Percentiles rank a stretch among this genome's conserved stretches.
Evolutionary conservation across 2,113 vertebrate genomes (phyloP).

Genomic region (Haemorhous mexicanus): DNA sequence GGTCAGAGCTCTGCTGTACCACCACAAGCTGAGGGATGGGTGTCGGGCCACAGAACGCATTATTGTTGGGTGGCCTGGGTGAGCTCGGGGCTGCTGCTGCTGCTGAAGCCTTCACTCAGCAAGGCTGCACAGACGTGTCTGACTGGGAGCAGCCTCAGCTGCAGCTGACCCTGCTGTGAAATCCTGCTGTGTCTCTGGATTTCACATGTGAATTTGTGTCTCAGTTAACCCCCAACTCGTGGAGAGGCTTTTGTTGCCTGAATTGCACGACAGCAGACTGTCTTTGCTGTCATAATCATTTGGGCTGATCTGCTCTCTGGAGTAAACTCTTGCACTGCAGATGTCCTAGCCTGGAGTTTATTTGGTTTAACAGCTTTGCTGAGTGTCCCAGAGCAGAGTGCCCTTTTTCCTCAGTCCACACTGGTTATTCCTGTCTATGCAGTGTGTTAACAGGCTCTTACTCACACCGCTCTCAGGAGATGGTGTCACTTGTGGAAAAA

Average conservation of each 20-base stretch:
- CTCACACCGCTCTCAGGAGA: fast-evolving
- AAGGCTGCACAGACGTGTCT: background rate
- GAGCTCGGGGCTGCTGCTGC: fast-evolving
- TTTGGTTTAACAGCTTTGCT: background rate
- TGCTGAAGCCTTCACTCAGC: fast-evolving
- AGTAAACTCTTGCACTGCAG: background rate
- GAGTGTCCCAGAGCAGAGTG: background rate
- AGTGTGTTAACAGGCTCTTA: background rate
- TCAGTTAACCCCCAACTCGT: background rate
- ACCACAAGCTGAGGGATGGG: background rate
- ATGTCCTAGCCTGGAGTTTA: too few species aligned
- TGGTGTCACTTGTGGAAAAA: background rate
- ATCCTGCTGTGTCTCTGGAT: background rate
- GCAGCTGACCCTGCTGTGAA: background rate
- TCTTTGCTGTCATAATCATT: background rate
- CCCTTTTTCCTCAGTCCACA: fast-evolving
- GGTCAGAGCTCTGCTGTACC: background rate
- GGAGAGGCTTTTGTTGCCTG: background rate
- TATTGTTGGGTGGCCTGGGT: fast-evolving
- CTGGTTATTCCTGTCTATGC: background rate
- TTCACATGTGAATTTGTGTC: background rate
- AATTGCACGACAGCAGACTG: fast-evolving
- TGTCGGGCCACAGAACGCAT: fast-evolving
- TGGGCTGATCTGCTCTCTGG: background rate
- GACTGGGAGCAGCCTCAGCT: background rate